These are phyloP conservation scores for Lutraria lutraria DNA, from an alignment of 2,888 invertebrate genomes.

Conservation along the genomic window DNA sequence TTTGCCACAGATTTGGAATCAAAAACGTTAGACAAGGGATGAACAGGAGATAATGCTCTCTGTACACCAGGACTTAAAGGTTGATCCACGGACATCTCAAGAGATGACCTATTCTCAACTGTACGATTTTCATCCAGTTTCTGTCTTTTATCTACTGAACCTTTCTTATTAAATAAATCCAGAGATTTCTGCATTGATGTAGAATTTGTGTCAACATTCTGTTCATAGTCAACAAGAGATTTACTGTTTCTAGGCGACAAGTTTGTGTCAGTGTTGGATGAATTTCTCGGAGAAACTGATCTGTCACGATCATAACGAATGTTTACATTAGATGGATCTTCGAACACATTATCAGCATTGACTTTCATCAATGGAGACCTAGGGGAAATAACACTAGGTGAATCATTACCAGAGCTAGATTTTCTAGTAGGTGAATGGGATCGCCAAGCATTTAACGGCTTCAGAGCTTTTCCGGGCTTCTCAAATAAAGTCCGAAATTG, in stretches of 20 bases:
- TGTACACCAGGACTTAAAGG: constrained; percentile 48
- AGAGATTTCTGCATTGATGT: constrained; percentile 49
- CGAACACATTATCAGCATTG: constrained; percentile 65
- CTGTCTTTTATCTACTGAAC: constrained; percentile 19
- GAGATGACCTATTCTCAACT: constrained; percentile 12
- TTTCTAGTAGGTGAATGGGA: constrained; percentile 59
- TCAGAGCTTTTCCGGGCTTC: constrained; percentile 55
- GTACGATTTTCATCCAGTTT: constrained; percentile 16
- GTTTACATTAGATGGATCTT: constrained; percentile 22
- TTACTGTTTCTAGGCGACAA: constrained; percentile 27
- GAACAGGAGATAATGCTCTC: constrained; percentile 39
- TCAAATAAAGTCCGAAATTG: constrained; percentile 74
- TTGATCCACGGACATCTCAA: background rate
- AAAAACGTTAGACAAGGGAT: constrained; percentile 60
- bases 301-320: constrained; percentile 12
- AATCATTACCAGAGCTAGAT: constrained; percentile 45
- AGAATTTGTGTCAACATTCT: constrained; percentile 49
- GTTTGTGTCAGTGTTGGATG: constrained; percentile 35
- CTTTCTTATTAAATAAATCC: constrained; percentile 28
- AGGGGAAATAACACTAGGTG: constrained; percentile 54
- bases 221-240: constrained; percentile 25
- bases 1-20: constrained; percentile 60
- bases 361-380: constrained; percentile 57
- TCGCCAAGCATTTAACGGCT: constrained; percentile 58
- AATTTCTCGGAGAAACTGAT: constrained; percentile 38